Evolutionary conservation across 2,888 invertebrate genomes (phyloP).

Genomic region (Sipunculus nudus): DNA sequence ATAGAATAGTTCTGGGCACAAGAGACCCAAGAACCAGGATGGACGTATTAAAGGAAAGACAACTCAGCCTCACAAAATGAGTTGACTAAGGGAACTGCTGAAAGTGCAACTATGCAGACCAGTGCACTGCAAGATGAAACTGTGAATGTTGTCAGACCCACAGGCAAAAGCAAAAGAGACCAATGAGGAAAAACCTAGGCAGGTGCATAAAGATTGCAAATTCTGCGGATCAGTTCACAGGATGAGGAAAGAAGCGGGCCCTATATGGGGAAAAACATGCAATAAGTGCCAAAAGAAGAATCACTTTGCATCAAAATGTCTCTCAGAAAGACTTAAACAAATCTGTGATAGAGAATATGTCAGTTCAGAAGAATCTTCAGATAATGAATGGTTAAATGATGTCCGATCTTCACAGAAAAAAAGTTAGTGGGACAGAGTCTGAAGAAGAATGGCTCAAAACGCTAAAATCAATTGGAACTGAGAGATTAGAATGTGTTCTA

Average conservation of each 20-base stretch:
- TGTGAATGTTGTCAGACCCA: too few species aligned
- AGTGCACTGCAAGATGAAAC: neutral
- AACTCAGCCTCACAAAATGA: constrained; percentile 4
- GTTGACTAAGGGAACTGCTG: constrained; percentile 5
- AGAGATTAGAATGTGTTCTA: too few species aligned
- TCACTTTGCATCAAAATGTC: constrained; percentile 3
- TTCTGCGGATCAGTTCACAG: constrained; percentile 2
- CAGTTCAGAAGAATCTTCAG: too few species aligned
- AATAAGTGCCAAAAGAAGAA: constrained; percentile 6
- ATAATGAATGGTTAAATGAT: too few species aligned
- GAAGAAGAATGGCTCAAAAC: too few species aligned
- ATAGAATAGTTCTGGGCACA: constrained; percentile 26
- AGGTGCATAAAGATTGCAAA: too few species aligned
- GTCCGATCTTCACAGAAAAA: too few species aligned
- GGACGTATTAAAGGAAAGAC: constrained; percentile 3
- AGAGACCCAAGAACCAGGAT: constrained; percentile 7
- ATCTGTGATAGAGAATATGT: too few species aligned
- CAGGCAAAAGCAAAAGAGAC: too few species aligned
- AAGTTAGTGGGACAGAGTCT: too few species aligned
- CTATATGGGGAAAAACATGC: constrained; percentile 8
- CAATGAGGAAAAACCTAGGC: too few species aligned
- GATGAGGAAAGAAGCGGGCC: constrained; percentile 14
- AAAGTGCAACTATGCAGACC: constrained; percentile 10
- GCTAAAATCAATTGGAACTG: too few species aligned
- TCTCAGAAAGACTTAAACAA: neutral